phyloP scores from a whole-genome alignment of 2,888 invertebrate species.

The Caenorhabditis virilis region DNA sequence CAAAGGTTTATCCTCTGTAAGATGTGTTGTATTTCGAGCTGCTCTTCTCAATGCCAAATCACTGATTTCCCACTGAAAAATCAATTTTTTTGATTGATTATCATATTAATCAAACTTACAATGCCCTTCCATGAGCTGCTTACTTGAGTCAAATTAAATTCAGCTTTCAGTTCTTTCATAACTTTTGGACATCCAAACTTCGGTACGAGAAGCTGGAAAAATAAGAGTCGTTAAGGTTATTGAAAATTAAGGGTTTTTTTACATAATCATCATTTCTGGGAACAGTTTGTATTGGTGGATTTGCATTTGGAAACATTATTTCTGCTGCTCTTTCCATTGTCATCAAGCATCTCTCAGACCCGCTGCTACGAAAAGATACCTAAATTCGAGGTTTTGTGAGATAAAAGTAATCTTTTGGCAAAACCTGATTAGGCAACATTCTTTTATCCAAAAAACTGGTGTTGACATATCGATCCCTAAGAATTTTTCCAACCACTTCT shows the following conservation, averaged over 20 bases:
- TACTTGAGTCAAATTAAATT: slow-evolving; percentile 16
- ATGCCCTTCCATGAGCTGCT: slow-evolving; percentile 4
- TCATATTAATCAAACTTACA: slow-evolving; percentile 3
- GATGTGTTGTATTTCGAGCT: slow-evolving; percentile 1
- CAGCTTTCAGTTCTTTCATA: slow-evolving; percentile 5
- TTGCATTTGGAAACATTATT: slow-evolving; percentile 26
- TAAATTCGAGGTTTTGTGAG: slow-evolving; percentile 11
- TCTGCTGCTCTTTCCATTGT: slow-evolving; percentile 21
- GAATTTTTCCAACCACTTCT: slow-evolving; percentile 23
- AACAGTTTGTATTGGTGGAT: slow-evolving; percentile 26
- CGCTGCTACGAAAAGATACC: slow-evolving; percentile 34
- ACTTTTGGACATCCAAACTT: slow-evolving; percentile 10
- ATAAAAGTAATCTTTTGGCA: neutral
- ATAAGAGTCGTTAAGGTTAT: neutral
- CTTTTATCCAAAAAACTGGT: slow-evolving; percentile 23
- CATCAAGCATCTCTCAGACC: slow-evolving; percentile 37
- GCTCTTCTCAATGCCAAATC: slow-evolving; percentile 17
- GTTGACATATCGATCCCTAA: slow-evolving; percentile 29
- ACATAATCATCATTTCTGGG: slow-evolving; percentile 23
- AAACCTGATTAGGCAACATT: slow-evolving; percentile 32
- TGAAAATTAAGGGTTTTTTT: too few species aligned
- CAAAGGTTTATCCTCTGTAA: slow-evolving; percentile 4
- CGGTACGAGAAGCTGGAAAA: slow-evolving; percentile 27
- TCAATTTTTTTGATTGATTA: neutral
- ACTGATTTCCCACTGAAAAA: slow-evolving; percentile 32